A percentile compares a stretch with the other conserved stretches of the same genome.
Evolutionary conservation across 2,888 invertebrate species (phyloP).

Genomic region (Smittia aterrima): DNA sequence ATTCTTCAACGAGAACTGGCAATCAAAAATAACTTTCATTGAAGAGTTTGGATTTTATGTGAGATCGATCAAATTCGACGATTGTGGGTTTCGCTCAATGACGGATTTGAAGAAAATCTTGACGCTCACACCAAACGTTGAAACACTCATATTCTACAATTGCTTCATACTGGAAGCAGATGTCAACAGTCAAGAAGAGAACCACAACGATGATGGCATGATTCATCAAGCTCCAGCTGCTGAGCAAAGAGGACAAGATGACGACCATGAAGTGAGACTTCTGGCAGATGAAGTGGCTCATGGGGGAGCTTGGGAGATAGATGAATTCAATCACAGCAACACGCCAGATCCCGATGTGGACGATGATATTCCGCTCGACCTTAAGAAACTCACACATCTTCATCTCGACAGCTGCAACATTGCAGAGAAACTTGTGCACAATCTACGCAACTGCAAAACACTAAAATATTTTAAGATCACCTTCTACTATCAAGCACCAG

Average conservation of each 20-base stretch:
- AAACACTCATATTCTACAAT: not conserved
- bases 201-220: not conserved
- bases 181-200: not conserved
- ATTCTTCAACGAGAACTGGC: conserved; percentile 18
- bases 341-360: not conserved
- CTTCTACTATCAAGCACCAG: conserved; percentile 34
- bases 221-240: not conserved
- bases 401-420: conserved; percentile 26
- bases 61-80: conserved; percentile 19
- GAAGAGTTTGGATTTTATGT: conserved; percentile 28
- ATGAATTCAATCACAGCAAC: not conserved
- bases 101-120: not conserved
- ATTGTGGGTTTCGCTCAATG: conserved; percentile 9
- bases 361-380: not conserved
- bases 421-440: not conserved
- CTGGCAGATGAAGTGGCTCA: not conserved
- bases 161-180: conserved; percentile 29
- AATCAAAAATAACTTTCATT: not conserved
- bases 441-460: conserved; percentile 6
- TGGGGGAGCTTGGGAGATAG: not conserved
- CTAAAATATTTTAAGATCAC: conserved; percentile 20
- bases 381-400: conserved; percentile 18
- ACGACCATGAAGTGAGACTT: not conserved
- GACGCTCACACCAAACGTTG: conserved; percentile 10
- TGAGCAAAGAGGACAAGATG: not conserved